Evolutionary conservation across 2,797 vertebrate genomes (phyloP).

Genomic region (Sebastes itinus): DNA sequence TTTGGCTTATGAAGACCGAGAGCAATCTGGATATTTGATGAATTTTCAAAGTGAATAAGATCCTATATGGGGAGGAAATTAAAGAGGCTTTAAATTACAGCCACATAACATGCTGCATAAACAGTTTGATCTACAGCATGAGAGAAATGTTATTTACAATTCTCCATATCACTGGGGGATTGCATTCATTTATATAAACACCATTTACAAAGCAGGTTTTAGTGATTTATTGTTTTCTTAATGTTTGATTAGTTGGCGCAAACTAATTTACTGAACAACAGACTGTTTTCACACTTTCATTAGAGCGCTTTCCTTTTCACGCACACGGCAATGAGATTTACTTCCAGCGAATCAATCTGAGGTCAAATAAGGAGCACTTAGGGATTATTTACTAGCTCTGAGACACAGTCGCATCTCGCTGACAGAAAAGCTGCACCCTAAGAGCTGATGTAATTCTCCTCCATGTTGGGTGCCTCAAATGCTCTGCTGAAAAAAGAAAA

Average conservation of each 20-base stretch:
- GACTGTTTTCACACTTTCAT: conserved; percentile 59
- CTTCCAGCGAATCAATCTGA: conserved; percentile 47
- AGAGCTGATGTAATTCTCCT: conserved; percentile 72
- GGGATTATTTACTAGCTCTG: conserved; percentile 67
- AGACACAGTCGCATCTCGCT: conserved; percentile 51
- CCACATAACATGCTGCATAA: neutral
- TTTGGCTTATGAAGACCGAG: neutral
- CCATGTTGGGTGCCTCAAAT: conserved; percentile 60
- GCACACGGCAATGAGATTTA: conserved; percentile 44
- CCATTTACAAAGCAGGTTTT: conserved; percentile 12
- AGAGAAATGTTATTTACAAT: conserved; percentile 13
- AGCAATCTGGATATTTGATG: conserved; percentile 20
- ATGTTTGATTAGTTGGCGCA: conserved; percentile 42
- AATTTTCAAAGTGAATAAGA: conserved; percentile 18
- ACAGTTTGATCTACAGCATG: conserved; percentile 23
- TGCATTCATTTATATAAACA: conserved; percentile 15
- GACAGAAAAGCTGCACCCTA: conserved; percentile 61
- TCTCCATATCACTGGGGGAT: neutral
- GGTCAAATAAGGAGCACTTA: conserved; percentile 69
- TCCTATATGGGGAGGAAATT: neutral
- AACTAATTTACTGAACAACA: conserved; percentile 25
- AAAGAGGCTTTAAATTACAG: conserved; percentile 31
- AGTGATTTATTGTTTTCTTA: conserved; percentile 30
- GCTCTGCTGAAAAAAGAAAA: conserved; percentile 49
- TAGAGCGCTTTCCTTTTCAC: conserved; percentile 26